A percentile compares a stretch with the other conserved stretches of the same genome.
Conservation (phyloP, 1,140 invertebrate species). For the Calliphora vicina region DNA sequence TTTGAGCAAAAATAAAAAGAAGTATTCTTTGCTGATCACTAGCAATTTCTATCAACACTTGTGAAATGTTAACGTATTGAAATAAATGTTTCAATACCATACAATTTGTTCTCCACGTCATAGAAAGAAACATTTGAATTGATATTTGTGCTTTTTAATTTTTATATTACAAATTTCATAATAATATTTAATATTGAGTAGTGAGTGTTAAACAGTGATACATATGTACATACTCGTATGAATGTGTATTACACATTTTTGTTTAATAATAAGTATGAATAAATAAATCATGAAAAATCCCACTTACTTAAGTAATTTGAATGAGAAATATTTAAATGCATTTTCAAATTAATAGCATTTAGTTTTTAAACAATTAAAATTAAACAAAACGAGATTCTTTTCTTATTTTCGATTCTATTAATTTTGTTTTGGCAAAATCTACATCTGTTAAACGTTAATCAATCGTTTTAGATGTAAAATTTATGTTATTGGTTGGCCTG, state of each 20-base stretch:
- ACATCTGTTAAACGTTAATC: not conserved
- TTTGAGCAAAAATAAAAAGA: not conserved
- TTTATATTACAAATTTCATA: not conserved
- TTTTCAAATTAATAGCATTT: not conserved
- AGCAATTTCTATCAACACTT: constrained; percentile 29
- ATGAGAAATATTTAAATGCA: not conserved
- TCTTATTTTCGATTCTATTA: not conserved
- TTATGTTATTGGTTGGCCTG: not conserved
- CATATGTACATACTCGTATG: no score
- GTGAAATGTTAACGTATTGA: constrained; percentile 20
- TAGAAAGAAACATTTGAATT: not conserved
- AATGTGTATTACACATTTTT: not conserved
- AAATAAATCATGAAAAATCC: not conserved
- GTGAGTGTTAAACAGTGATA: not conserved
- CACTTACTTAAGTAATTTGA: not conserved
- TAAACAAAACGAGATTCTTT: not conserved
- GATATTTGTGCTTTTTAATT: not conserved
- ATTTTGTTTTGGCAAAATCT: not conserved
- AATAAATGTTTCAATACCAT: not conserved
- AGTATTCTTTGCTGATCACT: constrained; percentile 12
- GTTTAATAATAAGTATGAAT: no score
- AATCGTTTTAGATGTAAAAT: not conserved
- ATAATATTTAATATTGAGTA: not conserved
- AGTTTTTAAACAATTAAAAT: not conserved
- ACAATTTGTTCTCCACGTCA: not conserved